Evolutionary conservation across 30 jellyfish, hydroid and myxozoan genomes (phyloP).

Genomic region (Nemopilema nomurai): DNA sequence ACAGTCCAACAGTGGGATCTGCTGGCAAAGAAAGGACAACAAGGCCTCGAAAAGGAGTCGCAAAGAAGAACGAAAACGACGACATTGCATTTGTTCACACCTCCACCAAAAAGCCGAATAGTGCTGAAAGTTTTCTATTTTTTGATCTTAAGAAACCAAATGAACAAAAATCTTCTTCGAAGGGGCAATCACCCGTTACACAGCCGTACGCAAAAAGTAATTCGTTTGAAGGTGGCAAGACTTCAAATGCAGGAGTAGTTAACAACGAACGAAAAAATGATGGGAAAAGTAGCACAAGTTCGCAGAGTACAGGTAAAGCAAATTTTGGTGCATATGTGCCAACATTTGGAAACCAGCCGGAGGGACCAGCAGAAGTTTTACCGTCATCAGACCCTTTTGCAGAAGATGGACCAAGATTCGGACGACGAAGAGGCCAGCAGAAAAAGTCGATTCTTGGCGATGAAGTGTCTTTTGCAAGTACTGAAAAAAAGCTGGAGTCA

Average conservation of each 20-base stretch:
- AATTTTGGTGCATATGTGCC: conserved; percentile 54
- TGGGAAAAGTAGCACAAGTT: background rate
- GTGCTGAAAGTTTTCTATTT: conserved; percentile 8
- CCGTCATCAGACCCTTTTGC: conserved; percentile 55
- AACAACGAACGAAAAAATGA: background rate
- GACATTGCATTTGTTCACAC: conserved; percentile 40
- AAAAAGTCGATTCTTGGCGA: conserved; percentile 5
- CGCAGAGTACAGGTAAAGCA: background rate
- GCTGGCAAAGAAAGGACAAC: conserved; percentile 51
- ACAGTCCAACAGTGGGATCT: conserved; percentile 44
- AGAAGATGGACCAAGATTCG: conserved; percentile 56
- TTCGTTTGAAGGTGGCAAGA: conserved; percentile 24
- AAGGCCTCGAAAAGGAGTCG: conserved; percentile 1
- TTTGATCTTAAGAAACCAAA: conserved; percentile 17
- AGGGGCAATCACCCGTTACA: background rate
- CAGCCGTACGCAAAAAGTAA: conserved; percentile 34
- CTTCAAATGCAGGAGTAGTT: conserved; percentile 11
- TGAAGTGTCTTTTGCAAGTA: background rate
- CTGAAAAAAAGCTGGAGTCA: background rate
- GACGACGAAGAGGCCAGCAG: conserved; percentile 45
- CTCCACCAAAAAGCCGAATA: background rate
- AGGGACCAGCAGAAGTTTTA: conserved; percentile 1
- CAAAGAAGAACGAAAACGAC: conserved; percentile 8
- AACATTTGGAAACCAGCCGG: conserved; percentile 32
- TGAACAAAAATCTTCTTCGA: background rate